phyloP scores from a whole-genome alignment of 2,797 vertebrate species.

The Lutjanus argentimaculatus region DNA sequence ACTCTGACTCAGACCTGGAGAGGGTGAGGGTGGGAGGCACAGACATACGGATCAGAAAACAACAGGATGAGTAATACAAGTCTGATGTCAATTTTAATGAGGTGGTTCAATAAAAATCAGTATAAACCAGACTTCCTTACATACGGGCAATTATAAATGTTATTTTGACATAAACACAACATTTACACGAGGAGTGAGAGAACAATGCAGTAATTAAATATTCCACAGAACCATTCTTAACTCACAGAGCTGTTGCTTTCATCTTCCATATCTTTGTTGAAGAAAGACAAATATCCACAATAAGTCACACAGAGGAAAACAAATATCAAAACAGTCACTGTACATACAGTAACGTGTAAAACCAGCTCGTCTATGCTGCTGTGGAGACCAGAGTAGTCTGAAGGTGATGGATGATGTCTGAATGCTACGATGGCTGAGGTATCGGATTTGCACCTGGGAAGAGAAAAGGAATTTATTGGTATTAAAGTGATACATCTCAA shows the following conservation, averaged over 20 bases:
- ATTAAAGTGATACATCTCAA: not conserved
- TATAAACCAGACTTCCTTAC: slow-evolving; percentile 27
- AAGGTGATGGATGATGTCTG: slow-evolving; percentile 9
- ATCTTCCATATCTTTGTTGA: not conserved
- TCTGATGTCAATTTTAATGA: slow-evolving; percentile 55
- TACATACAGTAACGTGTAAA: slow-evolving; percentile 23
- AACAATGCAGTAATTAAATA: slow-evolving; percentile 23
- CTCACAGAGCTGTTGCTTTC: slow-evolving; percentile 7
- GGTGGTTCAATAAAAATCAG: slow-evolving; percentile 23
- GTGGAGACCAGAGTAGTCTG: slow-evolving; percentile 9
- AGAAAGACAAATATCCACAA: slow-evolving; percentile 14
- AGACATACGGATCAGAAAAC: slow-evolving; percentile 48
- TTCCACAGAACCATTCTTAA: slow-evolving; percentile 7
- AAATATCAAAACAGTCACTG: slow-evolving; percentile 10
- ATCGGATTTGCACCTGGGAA: slow-evolving; percentile 65
- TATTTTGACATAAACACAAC: slow-evolving; percentile 25
- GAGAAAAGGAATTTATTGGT: slow-evolving; percentile 27
- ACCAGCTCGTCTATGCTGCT: slow-evolving; percentile 25
- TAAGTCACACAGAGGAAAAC: slow-evolving; percentile 6
- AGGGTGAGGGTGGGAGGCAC: slow-evolving; percentile 42
- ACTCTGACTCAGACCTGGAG: slow-evolving; percentile 73
- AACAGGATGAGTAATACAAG: slow-evolving; percentile 56
- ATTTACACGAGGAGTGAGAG: not conserved
- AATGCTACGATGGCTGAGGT: slow-evolving; percentile 75
- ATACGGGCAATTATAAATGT: slow-evolving; percentile 22